Conservation (phyloP, 2,888 invertebrate genomes). For the Leucophenga montana region DNA sequence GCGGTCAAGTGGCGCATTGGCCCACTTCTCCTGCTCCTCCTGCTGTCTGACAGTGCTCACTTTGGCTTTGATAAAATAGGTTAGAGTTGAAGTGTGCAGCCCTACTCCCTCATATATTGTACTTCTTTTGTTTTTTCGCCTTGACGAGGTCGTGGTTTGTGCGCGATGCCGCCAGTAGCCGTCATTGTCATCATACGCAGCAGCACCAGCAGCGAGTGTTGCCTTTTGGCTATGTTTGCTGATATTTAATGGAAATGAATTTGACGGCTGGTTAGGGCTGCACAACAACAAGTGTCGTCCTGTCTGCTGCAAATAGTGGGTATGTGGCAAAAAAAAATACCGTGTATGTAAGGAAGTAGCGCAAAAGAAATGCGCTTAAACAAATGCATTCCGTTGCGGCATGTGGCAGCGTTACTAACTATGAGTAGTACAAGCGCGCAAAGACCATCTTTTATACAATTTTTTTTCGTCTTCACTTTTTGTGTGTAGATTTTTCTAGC, state of each 20-base stretch:
- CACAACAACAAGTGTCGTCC: conserved; percentile 1
- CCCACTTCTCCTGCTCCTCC: no score
- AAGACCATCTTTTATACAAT: no score
- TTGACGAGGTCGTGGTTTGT: conserved; percentile 27
- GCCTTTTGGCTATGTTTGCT: conserved; percentile 12
- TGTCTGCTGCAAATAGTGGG: background rate
- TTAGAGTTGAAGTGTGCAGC: conserved; percentile 33
- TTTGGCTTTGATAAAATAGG: conserved; percentile 43
- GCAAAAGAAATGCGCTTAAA: background rate
- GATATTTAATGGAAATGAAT: conserved; percentile 65
- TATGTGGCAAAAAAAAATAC: background rate
- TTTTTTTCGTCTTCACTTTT: no score
- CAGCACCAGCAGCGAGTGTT: conserved; percentile 2
- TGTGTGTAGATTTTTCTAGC: background rate
- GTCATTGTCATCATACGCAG: conserved; percentile 21
- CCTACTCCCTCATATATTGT: background rate
- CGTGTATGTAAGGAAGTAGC: no score
- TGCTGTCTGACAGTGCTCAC: background rate
- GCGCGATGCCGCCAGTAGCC: conserved; percentile 21
- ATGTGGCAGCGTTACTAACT: background rate
- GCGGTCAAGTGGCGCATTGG: conserved; percentile 15
- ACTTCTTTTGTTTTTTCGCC: conserved; percentile 6
- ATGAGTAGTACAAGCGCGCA: no score
- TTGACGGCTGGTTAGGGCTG: conserved; percentile 66
- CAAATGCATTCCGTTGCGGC: conserved; percentile 3